Evolutionary conservation across 2,888 invertebrate species (phyloP), one percentile per base, ranked within the genome.

Genomic region (Oscheius sp.): DNA sequence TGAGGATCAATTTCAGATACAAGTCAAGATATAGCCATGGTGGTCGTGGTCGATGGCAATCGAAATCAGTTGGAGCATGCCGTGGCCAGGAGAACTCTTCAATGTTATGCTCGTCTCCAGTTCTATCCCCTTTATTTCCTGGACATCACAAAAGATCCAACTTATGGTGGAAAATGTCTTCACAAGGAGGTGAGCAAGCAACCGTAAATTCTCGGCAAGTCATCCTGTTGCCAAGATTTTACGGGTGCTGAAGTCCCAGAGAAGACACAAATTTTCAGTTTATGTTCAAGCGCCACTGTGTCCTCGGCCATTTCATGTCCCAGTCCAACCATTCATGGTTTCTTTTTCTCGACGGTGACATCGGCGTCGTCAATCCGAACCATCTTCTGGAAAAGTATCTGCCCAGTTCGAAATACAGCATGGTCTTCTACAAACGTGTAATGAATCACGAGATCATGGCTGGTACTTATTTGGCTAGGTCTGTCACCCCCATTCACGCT

Each of bases 401-500:
- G 13, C 41, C 43, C 6, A 49, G 59, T n/a, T 12, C 23, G n/a
- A 16, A 23, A 2, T 35, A 76, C 43, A 9, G 35, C 13, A n/a
- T 73, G 23, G 75, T 79, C 27, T 85, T 87, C 78, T 87, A 86
- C 66, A 79, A 86, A 29, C 78, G 87, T 5, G 81, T 87, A 35
- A 85, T 85, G 80, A 85, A 86, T 68, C 82, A 82, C 7, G 87
- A 87, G 73, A 76, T 87, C 55, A 86, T 87, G 84, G 87, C 87
- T 0, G 87, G 87, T 13, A 76, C 77, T 2, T 83, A 83, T 68
- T 69, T 83, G n/a, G 71, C 79, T n/a, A 75, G 71, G 77, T 77
- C 18, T 13, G 63, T 35, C 9, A 9, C 9, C 35, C 35, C 35
- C 35, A 9, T 35, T 35, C 35, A n/a, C n/a, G n/a, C n/a, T n/a